Base-by-base conservation (phyloP, 2,113 vertebrate genomes). In the Lophochroa leadbeateri region DNA sequence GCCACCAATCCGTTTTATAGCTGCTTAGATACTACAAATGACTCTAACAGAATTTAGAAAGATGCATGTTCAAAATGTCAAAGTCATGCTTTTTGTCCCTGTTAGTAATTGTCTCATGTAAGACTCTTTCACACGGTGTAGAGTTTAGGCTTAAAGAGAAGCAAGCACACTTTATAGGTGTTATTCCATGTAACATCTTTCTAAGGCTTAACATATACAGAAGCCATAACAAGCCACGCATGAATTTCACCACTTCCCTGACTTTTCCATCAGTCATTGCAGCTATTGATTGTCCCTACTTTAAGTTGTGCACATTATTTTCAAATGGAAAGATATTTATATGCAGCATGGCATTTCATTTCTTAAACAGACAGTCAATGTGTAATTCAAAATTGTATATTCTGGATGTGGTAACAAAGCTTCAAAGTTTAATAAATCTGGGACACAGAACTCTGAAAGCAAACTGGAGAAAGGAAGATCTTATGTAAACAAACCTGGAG, bases 1-100 rank as follows among this genome's bases (percentile, higher is more conserved):
- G 87, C 61, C 65, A 90, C 90, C 74, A 68, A 89, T 94, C 57
- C 76, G 57, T 87, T 97, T 87, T 79, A 95, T 89, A 78, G 55
- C 61, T 89, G 65, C 64, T 95, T 78, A 85, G 78, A 79, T 91
- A 50, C 17, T 68, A 90, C 87, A 92, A 82, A 92, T 75, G 25
- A 71, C 74, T 94, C 33, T 55, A 71, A 64, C 23, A 84, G 47
- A 96, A 92, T 84, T 86, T 82, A 84, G 84, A 91, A 89, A 69
- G 65, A 79, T 50, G 35, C 17, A 75, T 75, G 65, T 96, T 96
- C 78, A 81, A 94, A 93, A 95, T 90, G 81, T 63, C 82, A 84
- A 84, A 92, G 57, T 72, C 81, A 92, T 63, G 41, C 19, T 90
- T 95, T 90, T 90, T 88, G 92, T 92, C 71, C 55, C 63, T 81